Evolutionary conservation across 2,797 vertebrate species (phyloP), one percentile per base, ranked within the genome.

Genomic region (Mastacembelus armatus): DNA sequence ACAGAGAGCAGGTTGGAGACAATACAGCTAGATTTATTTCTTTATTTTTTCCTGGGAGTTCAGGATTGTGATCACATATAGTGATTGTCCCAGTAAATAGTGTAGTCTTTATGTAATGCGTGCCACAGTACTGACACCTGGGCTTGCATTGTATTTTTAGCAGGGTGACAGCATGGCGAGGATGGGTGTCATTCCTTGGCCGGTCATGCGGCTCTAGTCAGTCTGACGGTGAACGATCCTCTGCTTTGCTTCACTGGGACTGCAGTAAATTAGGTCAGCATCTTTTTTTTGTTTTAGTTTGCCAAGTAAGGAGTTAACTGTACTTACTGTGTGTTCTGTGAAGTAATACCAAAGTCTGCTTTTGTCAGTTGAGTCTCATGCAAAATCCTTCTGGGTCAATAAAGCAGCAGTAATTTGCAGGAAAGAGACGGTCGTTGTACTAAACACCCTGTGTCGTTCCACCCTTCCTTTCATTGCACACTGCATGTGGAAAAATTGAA

Each of bases 91-190:
- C 26, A 36, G 26, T 57, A 48, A 43, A 21, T 52, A 32, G 47
- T 54, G 48, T 36, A 58, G 52, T 62, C 51, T 50, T 84, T 84
- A 75, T 58, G 45, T 71, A 84, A 83, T 9, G 29, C 22, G 44
- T 43, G 56, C 42, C 38, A 30, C 16, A 5, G 58, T 48, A 21
- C 70, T 38, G 30, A 56, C 51, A 60, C 62, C 73, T 64, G 58
- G 52, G 52, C 71, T 58, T 16, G 59, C 40, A 14, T 47, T 57
- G 66, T 89, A 88, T 91, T 85, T 88, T 83, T 88, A 89, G 87
- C 77, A 30, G 52, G 19, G 66, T 58, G 78, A 77, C 78, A 77
- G 71, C 81, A 71, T 73, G 72, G 68, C 56, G 9, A 10, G 56
- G 70, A 83, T 80, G 70, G 22, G 62, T 85, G 27, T 64, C 83